Evolutionary conservation across 1,140 invertebrate species (phyloP), one percentile per base, ranked within the genome.

Genomic region (Physella acuta): DNA sequence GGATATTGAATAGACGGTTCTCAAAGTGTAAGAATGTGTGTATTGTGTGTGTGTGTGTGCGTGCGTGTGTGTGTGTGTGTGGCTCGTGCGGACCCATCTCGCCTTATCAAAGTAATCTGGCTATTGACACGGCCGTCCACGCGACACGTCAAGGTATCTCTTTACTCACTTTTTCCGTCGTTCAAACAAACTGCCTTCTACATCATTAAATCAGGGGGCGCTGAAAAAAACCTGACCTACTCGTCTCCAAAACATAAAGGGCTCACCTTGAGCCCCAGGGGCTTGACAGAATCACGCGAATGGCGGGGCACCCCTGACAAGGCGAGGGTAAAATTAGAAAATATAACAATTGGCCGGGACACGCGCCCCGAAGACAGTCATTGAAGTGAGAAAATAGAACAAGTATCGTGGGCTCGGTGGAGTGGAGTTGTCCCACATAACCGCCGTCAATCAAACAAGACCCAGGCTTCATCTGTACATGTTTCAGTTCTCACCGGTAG

Each of bases 281-380:
- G 59, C 59, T 20, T 31, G 24, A 37, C 36, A n/a, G 34, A 11
- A 39, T 2, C 59, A 61, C 59, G 59, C 59, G 4, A 44, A 44
- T 8, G 39, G 39, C 20, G 39, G n/a, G n/a, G n/a, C n/a, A n/a
- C n/a, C 56, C n/a, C 30, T 58, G 30, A 5, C 56, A 30, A 33
- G 56, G 36, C 16, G 11, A 58, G 56, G 56, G 1, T 58, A 34
- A 3, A 58, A 58, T 31, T 58, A 58, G 56, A 58, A 58, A n/a
- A n/a, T n/a, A n/a, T n/a, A n/a, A n/a, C n/a, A n/a, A n/a, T n/a
- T n/a, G n/a, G n/a, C n/a, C n/a, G n/a, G n/a, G n/a, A n/a, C n/a
- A n/a, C n/a, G n/a, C n/a, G n/a, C n/a, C n/a, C n/a, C n/a, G n/a
- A n/a, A n/a, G n/a, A n/a, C n/a, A n/a, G n/a, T n/a, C n/a, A n/a